Evolutionary conservation across 2,888 invertebrate species (phyloP).

Genomic region (Acanthacorydalis orientalis): DNA sequence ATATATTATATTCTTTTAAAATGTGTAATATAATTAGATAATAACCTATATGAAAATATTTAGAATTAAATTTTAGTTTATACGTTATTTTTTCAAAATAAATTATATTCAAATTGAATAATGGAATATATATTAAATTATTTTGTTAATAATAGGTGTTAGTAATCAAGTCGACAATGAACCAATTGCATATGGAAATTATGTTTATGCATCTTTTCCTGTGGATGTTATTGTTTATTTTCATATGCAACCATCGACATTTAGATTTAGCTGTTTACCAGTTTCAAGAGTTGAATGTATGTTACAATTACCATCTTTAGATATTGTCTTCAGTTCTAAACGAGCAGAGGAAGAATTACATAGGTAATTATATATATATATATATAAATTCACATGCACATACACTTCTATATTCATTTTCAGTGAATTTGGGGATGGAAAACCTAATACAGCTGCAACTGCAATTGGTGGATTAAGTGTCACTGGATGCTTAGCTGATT

Average conservation of each 20-base stretch:
- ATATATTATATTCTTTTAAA: too few relatives aligned
- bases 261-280: constrained; percentile 89
- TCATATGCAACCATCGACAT: constrained; percentile 94
- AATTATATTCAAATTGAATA: too few relatives aligned
- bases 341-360: constrained; percentile 55
- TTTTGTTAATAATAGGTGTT: not conserved
- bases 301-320: constrained; percentile 88
- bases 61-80: too few relatives aligned
- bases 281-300: constrained; percentile 92
- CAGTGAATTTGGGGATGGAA: constrained; percentile 35
- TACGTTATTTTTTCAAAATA: too few relatives aligned
- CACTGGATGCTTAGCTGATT: constrained; percentile 91
- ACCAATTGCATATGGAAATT: constrained; percentile 51
- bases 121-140: not conserved
- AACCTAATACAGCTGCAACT: constrained; percentile 36
- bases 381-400: too few relatives aligned
- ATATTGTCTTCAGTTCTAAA: constrained; percentile 92
- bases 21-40: too few relatives aligned
- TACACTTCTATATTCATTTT: constrained; percentile 6
- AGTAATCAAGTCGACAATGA: constrained; percentile 27
- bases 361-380: constrained; percentile 15
- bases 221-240: constrained; percentile 98
- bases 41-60: too few relatives aligned
- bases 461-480: constrained; percentile 80
- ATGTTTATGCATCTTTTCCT: constrained; percentile 86